Evolutionary conservation across 2,113 vertebrate genomes (phyloP).

Genomic region (Myanophis thanlyinensis): DNA sequence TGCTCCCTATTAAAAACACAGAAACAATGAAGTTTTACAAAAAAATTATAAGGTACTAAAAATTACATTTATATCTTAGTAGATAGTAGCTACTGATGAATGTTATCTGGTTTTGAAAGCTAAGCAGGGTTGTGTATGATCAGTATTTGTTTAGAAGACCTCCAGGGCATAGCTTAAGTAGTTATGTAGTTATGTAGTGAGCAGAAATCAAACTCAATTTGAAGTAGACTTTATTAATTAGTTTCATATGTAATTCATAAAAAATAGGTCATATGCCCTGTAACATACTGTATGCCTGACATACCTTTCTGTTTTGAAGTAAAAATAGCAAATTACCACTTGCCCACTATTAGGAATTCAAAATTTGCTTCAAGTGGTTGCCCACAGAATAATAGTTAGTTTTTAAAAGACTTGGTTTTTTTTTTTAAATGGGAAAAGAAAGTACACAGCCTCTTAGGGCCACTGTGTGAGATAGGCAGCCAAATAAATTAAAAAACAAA

Average conservation of each 20-base stretch:
- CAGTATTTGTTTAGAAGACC: background rate
- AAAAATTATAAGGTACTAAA: background rate
- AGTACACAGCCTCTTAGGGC: background rate
- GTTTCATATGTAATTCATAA: background rate
- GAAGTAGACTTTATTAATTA: background rate
- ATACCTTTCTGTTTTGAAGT: background rate
- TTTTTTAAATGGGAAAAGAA: background rate
- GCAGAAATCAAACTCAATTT: background rate
- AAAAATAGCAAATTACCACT: background rate
- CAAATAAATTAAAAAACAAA: background rate
- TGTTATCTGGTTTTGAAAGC: background rate
- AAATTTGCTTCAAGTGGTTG: background rate
- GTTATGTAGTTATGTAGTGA: background rate
- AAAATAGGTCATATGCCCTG: background rate
- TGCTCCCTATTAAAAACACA: conserved; percentile 76
- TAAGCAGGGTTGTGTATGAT: background rate
- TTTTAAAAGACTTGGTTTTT: background rate
- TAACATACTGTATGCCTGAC: background rate
- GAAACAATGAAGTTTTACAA: background rate
- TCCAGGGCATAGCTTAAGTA: background rate
- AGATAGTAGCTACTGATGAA: background rate
- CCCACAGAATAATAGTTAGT: background rate
- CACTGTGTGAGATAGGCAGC: background rate
- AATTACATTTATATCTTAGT: background rate
- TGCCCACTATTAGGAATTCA: background rate